Base-by-base conservation (phyloP, 2,888 invertebrate species). In the Spisula subtruncata region DNA sequence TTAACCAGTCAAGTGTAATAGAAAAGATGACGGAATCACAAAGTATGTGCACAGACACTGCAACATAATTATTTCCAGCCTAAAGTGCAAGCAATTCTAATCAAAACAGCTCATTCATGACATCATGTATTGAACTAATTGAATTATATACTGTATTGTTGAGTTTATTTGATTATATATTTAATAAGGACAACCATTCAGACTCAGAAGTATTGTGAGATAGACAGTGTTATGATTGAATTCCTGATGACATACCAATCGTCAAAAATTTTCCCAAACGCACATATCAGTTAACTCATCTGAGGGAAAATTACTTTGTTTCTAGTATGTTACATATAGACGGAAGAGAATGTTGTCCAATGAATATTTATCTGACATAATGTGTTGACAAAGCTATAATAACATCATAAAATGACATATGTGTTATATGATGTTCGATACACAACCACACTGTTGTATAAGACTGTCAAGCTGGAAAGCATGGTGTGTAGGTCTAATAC, bases 271-370 rank as follows among this genome's bases (percentile, higher is more conserved):
- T 66, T 66, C 20, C 60, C 10, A 25, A 66, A 5, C 60, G n/a
- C 5, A n/a, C 25, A 25, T 25, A 66, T 66, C 60, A 25, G 2
- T 25, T 10, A 6, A 10, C 25, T 25, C 25, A 66, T 66, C 60
- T 66, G 6, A 25, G 60, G n/a, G 6, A 25, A n/a, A 25, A 66
- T 66, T 66, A 25, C 60, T 66, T 66, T n/a, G n/a, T 25, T 25
- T 66, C 25, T 66, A 66, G 25, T 25, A 25, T 66, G 60, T 66
- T 66, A n/a, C n/a, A n/a, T n/a, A n/a, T n/a, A 66, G 60, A 66
- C 51, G 14, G 51, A 16, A 12, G 60, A 66, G 25, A 25, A 25
- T 12, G 1, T 25, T n/a, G 25, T 0, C 25, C 60, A 25, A 66
- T 2, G 25, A 25, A 25, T 66, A n/a, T 25, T 66, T 66, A 66